A percentile compares a stretch with the other conserved stretches of the same genome.
These are phyloP conservation scores for Takifugu ocellatus DNA, from an alignment of 2,797 vertebrate genomes.

Conservation along the genomic window DNA sequence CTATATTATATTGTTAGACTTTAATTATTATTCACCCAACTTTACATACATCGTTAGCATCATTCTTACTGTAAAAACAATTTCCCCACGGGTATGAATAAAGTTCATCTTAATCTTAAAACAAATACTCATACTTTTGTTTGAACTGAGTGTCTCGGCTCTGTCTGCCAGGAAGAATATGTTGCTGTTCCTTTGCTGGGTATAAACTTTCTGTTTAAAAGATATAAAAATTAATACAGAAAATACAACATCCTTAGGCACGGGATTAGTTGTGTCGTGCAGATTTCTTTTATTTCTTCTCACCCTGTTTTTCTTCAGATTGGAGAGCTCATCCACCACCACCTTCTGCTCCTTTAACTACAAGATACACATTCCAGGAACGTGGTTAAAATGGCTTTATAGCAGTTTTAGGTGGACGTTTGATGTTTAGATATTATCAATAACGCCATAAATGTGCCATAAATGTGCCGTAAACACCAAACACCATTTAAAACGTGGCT, in stretches of 20 bases:
- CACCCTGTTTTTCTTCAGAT: conserved; percentile 91
- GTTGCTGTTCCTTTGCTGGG: conserved; percentile 91
- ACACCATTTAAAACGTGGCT: background rate
- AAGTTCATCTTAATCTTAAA: background rate
- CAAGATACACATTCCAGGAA: conserved; percentile 1
- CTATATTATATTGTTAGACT: no score
- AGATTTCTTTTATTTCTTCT: conserved; percentile 30
- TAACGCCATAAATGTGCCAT: no score
- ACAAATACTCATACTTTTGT: conserved; percentile 82
- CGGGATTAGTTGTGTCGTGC: background rate
- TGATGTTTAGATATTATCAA: no score
- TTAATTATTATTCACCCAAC: no score
- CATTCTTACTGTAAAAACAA: background rate
- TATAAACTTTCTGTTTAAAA: conserved; percentile 83
- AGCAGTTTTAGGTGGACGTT: no score
- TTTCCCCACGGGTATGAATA: no score
- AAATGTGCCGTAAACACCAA: no score
- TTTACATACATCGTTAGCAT: background rate
- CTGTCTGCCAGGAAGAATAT: conserved; percentile 90
- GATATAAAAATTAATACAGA: no score
- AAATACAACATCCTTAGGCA: no score
- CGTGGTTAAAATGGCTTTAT: background rate
- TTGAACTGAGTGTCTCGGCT: conserved; percentile 78
- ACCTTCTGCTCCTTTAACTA: conserved; percentile 93
- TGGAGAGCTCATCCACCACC: conserved; percentile 89